phyloP scores from a whole-genome alignment of 2,888 invertebrate species.

The Rotaria macrura region DNA sequence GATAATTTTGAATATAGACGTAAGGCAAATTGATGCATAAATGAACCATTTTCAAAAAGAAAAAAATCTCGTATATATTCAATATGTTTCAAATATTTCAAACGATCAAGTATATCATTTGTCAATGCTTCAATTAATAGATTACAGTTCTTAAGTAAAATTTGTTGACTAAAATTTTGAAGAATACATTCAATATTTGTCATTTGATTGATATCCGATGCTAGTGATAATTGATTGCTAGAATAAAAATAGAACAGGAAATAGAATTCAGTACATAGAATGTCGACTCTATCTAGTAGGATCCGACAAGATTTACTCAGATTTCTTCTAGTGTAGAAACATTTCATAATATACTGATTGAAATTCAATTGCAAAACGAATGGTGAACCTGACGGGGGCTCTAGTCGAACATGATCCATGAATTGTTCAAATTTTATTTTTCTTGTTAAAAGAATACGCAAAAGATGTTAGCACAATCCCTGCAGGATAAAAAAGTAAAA shows the following conservation, averaged over 20 bases:
- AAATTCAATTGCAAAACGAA: too few species aligned
- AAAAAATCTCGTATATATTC: neutral
- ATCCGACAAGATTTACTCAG: too few species aligned
- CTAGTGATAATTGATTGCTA: neutral
- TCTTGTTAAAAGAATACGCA: too few species aligned
- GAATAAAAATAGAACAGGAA: neutral
- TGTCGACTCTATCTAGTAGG: too few species aligned
- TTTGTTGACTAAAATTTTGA: neutral
- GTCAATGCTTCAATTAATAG: neutral
- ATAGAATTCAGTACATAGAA: too few species aligned
- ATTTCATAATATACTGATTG: too few species aligned
- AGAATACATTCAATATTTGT: neutral
- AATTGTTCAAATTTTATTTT: too few species aligned
- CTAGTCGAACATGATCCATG: too few species aligned
- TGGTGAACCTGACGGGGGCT: too few species aligned
- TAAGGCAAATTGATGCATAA: constrained; percentile 13
- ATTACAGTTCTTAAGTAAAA: neutral
- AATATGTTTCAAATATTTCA: neutral
- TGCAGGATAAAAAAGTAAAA: too few species aligned
- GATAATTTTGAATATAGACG: neutral
- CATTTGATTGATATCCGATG: neutral
- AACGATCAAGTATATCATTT: neutral
- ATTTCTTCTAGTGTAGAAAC: too few species aligned
- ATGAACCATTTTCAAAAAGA: constrained; percentile 17
- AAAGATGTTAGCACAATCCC: too few species aligned